Evolutionary conservation across 2,113 vertebrate species (phyloP), one percentile per base, ranked within the genome.

Genomic region (Brienomyrus brachyistius): DNA sequence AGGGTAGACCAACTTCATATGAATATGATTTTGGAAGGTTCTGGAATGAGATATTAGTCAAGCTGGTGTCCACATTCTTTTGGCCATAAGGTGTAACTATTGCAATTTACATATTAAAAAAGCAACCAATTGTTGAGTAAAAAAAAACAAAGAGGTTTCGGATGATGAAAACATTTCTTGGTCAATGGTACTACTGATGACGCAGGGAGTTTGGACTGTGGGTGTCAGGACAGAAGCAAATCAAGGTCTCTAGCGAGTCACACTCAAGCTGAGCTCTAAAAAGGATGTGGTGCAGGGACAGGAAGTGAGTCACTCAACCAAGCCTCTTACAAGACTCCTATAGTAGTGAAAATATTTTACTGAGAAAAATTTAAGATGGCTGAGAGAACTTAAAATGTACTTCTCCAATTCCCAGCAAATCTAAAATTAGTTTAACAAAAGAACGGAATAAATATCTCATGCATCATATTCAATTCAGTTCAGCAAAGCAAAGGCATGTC

Each of bases 221-320:
- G 48, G 27, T 17, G 85, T n/a, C 7, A 17, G 31, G 51, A 87
- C 27, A 17, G 23, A 48, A n/a, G 83, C 48, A 48, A 43, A 70
- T 21, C 35, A 15, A 70, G 0, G 35, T 43, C 43, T 84, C n/a
- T n/a, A n/a, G 23, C 15, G 40, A 84, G 82, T 84, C 43, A 80
- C 35, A 40, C 74, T 43, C 31, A 43, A 40, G 74, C 74, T 19
- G 35, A 45, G 47, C 23, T 50, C 27, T n/a, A 3, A 90, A 23
- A 77, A 86, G 90, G 77, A 90, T 88, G 90, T 90, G 90, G 90
- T 27, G 6, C 80, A 54, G 54, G 8, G n/a, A 70, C 90, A 90
- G 90, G 87, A 90, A 90, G 90, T 74, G 56, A 86, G 19, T 54
- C 77, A 54, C 27, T 35, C 45, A 50, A 40, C 51, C 51, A 52